Evolutionary conservation across 2,113 vertebrate genomes (phyloP), one percentile per base, ranked within the genome.

Genomic region (Scomber colias): DNA sequence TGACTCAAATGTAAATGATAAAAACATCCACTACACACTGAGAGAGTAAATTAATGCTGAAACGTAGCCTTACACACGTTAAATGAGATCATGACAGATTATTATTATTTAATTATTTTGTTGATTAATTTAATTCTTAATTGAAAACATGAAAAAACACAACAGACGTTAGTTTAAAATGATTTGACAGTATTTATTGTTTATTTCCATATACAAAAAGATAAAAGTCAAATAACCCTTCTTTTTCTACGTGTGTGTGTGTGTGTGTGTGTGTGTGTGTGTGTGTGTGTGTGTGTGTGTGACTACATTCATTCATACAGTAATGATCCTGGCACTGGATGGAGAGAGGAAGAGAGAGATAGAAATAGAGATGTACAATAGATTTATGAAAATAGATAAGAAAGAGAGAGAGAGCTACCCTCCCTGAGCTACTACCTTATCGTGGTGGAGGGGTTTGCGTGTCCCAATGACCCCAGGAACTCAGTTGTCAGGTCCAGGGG

Each of bases 241-340:
- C 44, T 50, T 51, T 59, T 96, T 89, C 90, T 21, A 21, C 21
- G 21, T 21, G 21, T 21, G 21, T 21, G 90, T 84, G 90, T 84
- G 89, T 89, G 93, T 93, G 21, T 21, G 21, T 94, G 93, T 77
- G 63, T 51, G 31, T 46, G 93, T 14, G 50, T 45, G 16, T 16
- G 50, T 50, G 45, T n/a, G 54, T 49, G 61, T 59, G n/a, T 5
- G 19, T n/a, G 59, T 64, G 51, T 69, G 46, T 46, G 92, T 96
- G 94, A 95, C 96, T 98, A 97, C 96, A 97, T 97, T 98, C 97
- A 97, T 96, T 96, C 96, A 97, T 95, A 96, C 96, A 92, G 91
- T 54, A 91, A 95, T 96, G 95, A 93, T 95, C 95, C 94, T 21
- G 96, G 94, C 93, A 96, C 96, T 95, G 95, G 92, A 93, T 95